Base-by-base conservation (phyloP, 2,797 vertebrate species). In the Peromyscus nudipes region DNA sequence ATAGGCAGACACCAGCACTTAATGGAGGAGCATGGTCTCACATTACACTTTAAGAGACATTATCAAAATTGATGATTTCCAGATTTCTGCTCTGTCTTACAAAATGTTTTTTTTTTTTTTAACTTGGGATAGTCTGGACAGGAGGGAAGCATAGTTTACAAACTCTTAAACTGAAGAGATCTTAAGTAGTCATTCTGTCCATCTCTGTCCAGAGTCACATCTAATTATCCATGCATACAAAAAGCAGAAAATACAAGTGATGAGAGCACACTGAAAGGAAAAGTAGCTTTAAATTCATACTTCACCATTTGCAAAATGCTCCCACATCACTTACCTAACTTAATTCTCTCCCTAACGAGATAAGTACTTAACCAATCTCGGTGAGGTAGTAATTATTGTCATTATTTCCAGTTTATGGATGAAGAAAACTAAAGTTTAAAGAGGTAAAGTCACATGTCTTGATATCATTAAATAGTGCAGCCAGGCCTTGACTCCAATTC, bases 11-110 rank as follows among this genome's bases (percentile, higher is more conserved):
- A 96, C 75, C 29, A 94, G 64, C 91, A 97, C 46, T 96, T 92
- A 96, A 95, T 77, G 64, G 46, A 96, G 9, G 75, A 95, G 34
- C 37, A 94, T 27, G 62, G 80, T 92, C 73, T 97, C 79, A 34
- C 0, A 94, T 94, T 91, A 96, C 23, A 96, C 34, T 96, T 96
- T 95, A 96, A 95, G 49, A 97, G 43, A 95, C 62, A 86, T 96
- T 90, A 92, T 97, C 89, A 96, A 86, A 65, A 88, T 6, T 92
- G 75, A 95, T 83, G 83, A 73, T 64, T 92, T 93, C 69, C 91
- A 97, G 86, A 94, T 96, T 96, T 96, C 90, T 91, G 69, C 82
- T 91, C 46, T 67, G 19, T 80, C 65, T 92, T 92, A 85, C 65
- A 95, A 49, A 49, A 43, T 91, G 49, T 96, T 94, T 46, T 83